Percentiles rank a stretch among this genome's conserved stretches.
These are phyloP conservation scores for Phortica okadai DNA, from an alignment of 2,888 invertebrate genomes.

Conservation along the genomic window DNA sequence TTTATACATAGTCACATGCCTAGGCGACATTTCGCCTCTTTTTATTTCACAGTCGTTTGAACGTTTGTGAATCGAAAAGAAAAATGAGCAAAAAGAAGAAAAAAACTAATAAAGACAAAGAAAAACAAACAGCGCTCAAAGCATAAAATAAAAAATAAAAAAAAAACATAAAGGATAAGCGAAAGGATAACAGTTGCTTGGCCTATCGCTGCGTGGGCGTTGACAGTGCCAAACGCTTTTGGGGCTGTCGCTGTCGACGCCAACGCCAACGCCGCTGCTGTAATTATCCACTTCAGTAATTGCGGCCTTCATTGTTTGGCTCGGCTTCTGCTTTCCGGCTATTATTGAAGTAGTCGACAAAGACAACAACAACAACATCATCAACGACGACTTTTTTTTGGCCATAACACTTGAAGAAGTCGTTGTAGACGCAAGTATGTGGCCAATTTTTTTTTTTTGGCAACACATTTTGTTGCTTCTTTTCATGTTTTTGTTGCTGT, in stretches of 20 bases:
- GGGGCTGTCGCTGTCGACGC: neutral
- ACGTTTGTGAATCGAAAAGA: neutral
- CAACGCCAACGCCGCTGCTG: conserved; percentile 40
- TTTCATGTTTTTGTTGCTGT: neutral
- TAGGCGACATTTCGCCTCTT: conserved; percentile 19
- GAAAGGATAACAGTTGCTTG: conserved; percentile 23
- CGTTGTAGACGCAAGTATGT: neutral
- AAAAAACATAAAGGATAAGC: neutral
- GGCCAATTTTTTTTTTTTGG: conserved; percentile 19
- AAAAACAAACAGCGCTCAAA: neutral
- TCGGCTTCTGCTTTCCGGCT: neutral
- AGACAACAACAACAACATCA: neutral
- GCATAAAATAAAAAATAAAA: neutral
- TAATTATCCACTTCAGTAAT: conserved; percentile 69
- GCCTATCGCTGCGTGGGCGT: neutral
- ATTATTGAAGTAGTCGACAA: neutral
- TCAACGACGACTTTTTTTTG: neutral
- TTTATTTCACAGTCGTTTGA: neutral
- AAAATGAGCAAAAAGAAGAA: neutral
- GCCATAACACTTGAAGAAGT: conserved; percentile 23
- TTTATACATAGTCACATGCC: conserved; percentile 54
- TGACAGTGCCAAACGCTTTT: neutral
- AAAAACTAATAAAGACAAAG: neutral
- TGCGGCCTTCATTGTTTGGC: conserved; percentile 53
- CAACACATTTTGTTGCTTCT: neutral